phyloP scores from a whole-genome alignment of 1,140 invertebrate species.

The Drosophila paulistorum region DNA sequence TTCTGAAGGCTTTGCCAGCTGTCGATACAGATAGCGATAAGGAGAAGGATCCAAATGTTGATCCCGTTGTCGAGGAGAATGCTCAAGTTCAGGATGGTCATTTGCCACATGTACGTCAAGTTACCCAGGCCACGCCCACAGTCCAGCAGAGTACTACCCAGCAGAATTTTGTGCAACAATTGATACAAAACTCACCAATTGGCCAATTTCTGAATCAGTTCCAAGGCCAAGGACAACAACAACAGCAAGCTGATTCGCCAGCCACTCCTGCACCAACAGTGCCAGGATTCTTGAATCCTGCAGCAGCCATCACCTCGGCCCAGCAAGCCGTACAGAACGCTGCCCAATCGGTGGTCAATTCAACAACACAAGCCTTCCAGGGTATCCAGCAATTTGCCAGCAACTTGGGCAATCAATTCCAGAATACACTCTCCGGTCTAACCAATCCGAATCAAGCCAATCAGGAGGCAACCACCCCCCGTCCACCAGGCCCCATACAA shows the following conservation, averaged over 20 bases:
- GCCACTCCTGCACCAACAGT: slow-evolving; percentile 63
- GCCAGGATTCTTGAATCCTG: slow-evolving; percentile 69
- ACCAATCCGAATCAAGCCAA: slow-evolving; percentile 52
- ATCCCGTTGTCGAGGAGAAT: slow-evolving; percentile 4
- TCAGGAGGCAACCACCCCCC: slow-evolving; percentile 59
- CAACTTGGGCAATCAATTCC: slow-evolving; percentile 75
- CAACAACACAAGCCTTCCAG: slow-evolving; percentile 75
- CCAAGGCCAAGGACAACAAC: slow-evolving; percentile 54
- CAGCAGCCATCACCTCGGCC: slow-evolving; percentile 65
- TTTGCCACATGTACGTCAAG: slow-evolving; percentile 65
- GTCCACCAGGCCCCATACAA: slow-evolving; percentile 75
- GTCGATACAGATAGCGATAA: slow-evolving; percentile 23
- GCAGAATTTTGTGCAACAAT: slow-evolving; percentile 76
- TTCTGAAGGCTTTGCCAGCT: slow-evolving; percentile 41
- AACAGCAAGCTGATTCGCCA: slow-evolving; percentile 27
- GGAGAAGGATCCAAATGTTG: slow-evolving; percentile 2
- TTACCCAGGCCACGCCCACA: slow-evolving; percentile 74
- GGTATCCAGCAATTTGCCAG: slow-evolving; percentile 75
- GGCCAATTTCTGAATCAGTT: slow-evolving; percentile 75
- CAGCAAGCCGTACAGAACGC: slow-evolving; percentile 72
- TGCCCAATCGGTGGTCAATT: slow-evolving; percentile 68
- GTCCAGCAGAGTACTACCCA: slow-evolving; percentile 64
- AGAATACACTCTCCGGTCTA: slow-evolving; percentile 68
- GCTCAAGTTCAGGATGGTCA: slow-evolving; percentile 7
- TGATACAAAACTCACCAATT: slow-evolving; percentile 78